Percentiles rank a stretch among this genome's conserved stretches.
These are phyloP conservation scores for Philereme transversata DNA, from an alignment of 2,888 invertebrate species.

Conservation along the genomic window DNA sequence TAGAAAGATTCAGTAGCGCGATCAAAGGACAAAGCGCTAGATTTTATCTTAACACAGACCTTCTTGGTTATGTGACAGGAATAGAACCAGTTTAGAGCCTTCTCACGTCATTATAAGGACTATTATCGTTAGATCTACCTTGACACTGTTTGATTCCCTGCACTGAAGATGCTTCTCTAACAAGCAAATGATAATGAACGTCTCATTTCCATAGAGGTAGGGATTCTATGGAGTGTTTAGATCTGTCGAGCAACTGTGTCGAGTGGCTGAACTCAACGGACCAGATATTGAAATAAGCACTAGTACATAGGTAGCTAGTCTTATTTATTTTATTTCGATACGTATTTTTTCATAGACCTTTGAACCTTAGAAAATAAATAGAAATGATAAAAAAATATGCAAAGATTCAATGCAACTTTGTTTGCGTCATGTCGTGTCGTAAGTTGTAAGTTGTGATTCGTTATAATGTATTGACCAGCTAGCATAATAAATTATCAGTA, in stretches of 20 bases:
- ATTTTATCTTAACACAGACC: conserved; percentile 22
- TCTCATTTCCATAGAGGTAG: conserved; percentile 41
- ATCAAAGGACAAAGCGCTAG: not conserved
- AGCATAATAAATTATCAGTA: no score
- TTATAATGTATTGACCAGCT: no score
- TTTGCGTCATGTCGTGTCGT: no score
- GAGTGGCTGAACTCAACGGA: not conserved
- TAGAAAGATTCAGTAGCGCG: not conserved
- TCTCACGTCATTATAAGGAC: conserved; percentile 11
- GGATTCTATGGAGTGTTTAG: conserved; percentile 14
- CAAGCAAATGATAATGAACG: conserved; percentile 37
- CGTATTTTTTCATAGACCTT: no score
- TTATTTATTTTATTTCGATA: no score
- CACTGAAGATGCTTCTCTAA: conserved; percentile 27
- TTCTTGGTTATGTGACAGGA: conserved; percentile 24
- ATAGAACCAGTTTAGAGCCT: conserved; percentile 15
- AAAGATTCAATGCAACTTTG: no score
- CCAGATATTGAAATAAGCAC: no score
- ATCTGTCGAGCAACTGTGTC: conserved; percentile 1
- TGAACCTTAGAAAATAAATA: no score
- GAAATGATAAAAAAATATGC: no score
- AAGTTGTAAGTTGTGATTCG: no score
- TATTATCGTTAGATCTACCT: conserved; percentile 27
- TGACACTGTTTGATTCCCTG: conserved; percentile 22
- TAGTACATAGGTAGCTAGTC: no score